A percentile compares a stretch with the other conserved stretches of the same genome.
Conservation (phyloP, 2,113 vertebrate species). For the Danio rerio region DNA sequence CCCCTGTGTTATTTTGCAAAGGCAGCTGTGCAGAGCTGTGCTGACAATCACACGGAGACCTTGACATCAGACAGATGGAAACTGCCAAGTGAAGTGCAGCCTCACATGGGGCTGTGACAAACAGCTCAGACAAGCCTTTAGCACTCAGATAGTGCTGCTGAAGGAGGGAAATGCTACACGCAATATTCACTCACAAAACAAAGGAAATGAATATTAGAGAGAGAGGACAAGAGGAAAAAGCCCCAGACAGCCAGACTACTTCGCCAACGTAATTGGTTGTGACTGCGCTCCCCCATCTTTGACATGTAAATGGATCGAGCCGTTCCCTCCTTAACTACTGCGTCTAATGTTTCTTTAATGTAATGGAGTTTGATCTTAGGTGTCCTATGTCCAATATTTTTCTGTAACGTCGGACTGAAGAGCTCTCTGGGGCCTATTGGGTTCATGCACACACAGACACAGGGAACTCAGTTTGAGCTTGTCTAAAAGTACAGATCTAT, state of each 20-base stretch:
- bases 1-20: background rate
- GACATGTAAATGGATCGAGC: slow-evolving; percentile 78
- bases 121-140: slow-evolving; percentile 18
- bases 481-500: slow-evolving; percentile 53
- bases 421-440: slow-evolving; percentile 76
- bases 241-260: slow-evolving; percentile 27
- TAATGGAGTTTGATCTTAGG: slow-evolving; percentile 82
- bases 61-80: background rate
- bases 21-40: background rate
- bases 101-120: background rate
- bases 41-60: background rate
- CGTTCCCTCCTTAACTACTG: slow-evolving; percentile 59
- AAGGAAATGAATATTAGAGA: slow-evolving; percentile 54
- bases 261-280: slow-evolving; percentile 82
- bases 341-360: slow-evolving; percentile 84
- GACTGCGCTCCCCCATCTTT: slow-evolving; percentile 66
- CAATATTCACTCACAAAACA: slow-evolving; percentile 35
- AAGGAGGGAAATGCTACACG: slow-evolving; percentile 14
- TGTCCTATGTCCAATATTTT: slow-evolving; percentile 78
- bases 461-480: slow-evolving; percentile 32
- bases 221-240: slow-evolving; percentile 23
- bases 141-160: slow-evolving; percentile 24
- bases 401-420: slow-evolving; percentile 79
- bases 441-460: slow-evolving; percentile 71
- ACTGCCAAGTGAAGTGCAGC: background rate